Evolutionary conservation across 2,113 vertebrate species (phyloP), one percentile per base, ranked within the genome.

Genomic region (Nannobrachium achirus): DNA sequence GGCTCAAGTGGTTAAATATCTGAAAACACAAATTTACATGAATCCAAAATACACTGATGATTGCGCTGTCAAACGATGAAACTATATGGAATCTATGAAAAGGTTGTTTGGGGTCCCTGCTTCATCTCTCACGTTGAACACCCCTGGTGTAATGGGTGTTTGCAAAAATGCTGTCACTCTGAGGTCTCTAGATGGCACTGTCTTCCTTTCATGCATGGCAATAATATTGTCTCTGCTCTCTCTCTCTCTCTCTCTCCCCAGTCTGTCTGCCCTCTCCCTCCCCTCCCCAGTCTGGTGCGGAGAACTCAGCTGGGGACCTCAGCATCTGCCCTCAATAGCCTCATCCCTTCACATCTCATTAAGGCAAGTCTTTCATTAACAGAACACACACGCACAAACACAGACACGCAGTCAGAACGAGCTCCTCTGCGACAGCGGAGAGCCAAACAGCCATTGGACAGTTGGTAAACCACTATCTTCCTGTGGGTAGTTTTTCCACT

Each of bases 111-210:
- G n/a, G n/a, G n/a, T n/a, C n/a, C n/a, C n/a, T n/a, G n/a, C n/a
- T n/a, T n/a, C n/a, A n/a, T n/a, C n/a, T n/a, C n/a, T n/a, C n/a
- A n/a, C n/a, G n/a, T n/a, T n/a, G n/a, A n/a, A n/a, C n/a, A n/a
- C n/a, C n/a, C n/a, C n/a, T n/a, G n/a, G n/a, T n/a, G n/a, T n/a
- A n/a, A n/a, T 20, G 7, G 15, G 18, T 18, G 14, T 44, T 33
- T 46, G 38, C 38, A 14, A 56, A 33, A 62, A 45, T 53, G 61
- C 60, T 67, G 63, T 82, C 78, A 42, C 69, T 55, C 40, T 1
- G 2, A 75, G 41, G 85, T 80, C 91, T 88, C 82, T 91, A 93
- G 92, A 89, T 92, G 91, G 92, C 91, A 90, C 89, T 93, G 81
- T 92, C 82, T 80, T 91, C 89, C 89, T 92, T 83, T 85, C 76